These are phyloP conservation scores for Telmatherina bonti DNA, from an alignment of 2,797 vertebrate species.

Conservation along the genomic window DNA sequence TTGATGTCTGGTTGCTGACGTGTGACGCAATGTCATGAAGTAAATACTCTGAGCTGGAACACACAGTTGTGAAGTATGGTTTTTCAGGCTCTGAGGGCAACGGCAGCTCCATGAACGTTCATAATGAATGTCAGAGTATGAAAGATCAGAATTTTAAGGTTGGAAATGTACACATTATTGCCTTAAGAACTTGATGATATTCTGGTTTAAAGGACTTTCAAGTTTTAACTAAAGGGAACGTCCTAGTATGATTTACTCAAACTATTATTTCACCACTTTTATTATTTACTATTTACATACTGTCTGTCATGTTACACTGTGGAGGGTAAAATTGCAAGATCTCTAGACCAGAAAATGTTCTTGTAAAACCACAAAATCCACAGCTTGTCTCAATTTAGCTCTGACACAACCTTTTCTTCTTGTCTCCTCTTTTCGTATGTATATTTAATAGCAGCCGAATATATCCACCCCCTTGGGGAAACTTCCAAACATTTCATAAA, in stretches of 20 bases:
- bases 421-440: conserved; percentile 46
- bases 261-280: not conserved
- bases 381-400: conserved; percentile 38
- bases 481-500: conserved; percentile 61
- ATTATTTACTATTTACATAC: not conserved
- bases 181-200: too few species aligned
- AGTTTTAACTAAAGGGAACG: too few species aligned
- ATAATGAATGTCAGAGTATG: too few species aligned
- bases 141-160: too few species aligned
- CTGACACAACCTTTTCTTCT: conserved; percentile 33
- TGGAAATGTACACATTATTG: too few species aligned
- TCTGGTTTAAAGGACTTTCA: too few species aligned
- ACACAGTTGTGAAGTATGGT: too few species aligned
- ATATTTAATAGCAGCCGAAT: conserved; percentile 65
- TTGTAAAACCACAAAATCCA: conserved; percentile 32
- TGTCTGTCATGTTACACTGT: not conserved
- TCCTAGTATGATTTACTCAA: not conserved
- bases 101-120: too few species aligned
- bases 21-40: too few species aligned
- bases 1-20: too few species aligned
- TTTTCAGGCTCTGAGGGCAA: too few species aligned
- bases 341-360: conserved; percentile 24
- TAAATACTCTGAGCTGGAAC: too few species aligned
- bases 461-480: conserved; percentile 50
- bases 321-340: conserved; percentile 33